Evolutionary conservation across 1,140 invertebrate species (phyloP).

Genomic region (Tetragnatha versicolor): DNA sequence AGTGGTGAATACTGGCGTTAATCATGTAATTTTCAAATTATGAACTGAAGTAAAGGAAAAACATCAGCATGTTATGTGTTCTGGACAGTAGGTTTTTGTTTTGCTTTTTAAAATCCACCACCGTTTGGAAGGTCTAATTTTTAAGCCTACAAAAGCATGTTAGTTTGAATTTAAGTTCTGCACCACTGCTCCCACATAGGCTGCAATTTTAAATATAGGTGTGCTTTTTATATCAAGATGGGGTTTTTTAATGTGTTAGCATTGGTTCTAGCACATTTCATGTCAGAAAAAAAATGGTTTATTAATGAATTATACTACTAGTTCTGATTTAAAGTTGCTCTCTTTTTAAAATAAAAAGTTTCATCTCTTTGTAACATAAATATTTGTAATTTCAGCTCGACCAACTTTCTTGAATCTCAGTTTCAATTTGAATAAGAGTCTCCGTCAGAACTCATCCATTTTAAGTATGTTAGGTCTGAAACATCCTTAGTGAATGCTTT

Average conservation of each 20-base stretch:
- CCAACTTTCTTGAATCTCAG: conserved; percentile 95
- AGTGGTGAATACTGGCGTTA: too few relatives aligned
- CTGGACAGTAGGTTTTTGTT: background rate
- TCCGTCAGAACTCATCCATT: conserved; percentile 76
- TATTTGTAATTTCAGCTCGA: conserved; percentile 81
- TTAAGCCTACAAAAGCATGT: background rate
- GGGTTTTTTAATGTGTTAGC: too few relatives aligned
- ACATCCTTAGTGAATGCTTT: conserved; percentile 38
- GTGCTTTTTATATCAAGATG: too few relatives aligned
- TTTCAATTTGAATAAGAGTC: conserved; percentile 89
- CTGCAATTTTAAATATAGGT: conserved; percentile 4
- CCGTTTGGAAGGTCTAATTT: background rate
- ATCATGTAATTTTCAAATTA: too few relatives aligned
- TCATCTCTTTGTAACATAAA: conserved; percentile 3
- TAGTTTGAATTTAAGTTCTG: background rate
- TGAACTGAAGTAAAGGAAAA: background rate
- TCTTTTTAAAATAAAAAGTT: background rate
- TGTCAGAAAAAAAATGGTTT: too few relatives aligned
- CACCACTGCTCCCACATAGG: conserved; percentile 10
- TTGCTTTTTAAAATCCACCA: background rate
- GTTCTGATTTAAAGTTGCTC: background rate
- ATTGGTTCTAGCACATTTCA: too few relatives aligned
- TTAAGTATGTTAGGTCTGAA: conserved; percentile 57
- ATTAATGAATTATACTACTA: background rate
- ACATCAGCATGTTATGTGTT: conserved; percentile 1